These are phyloP conservation scores for Petrolisthes cinctipes DNA, from an alignment of 2,888 invertebrate genomes.

Conservation along the genomic window DNA sequence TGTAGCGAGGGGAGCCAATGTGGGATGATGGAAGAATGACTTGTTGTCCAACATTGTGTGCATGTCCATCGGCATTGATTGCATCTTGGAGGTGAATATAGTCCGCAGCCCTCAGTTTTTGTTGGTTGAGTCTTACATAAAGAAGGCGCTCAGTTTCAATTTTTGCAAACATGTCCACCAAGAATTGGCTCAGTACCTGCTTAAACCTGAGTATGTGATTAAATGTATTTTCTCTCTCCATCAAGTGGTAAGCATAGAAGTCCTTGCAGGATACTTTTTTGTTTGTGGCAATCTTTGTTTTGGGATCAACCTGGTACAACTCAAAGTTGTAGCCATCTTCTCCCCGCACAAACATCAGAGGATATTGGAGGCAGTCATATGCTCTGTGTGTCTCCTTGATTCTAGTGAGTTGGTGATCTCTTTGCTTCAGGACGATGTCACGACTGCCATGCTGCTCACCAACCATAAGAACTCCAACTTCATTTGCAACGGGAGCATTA, in stretches of 20 bases:
- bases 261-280: too few relatives aligned
- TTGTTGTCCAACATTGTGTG: not conserved
- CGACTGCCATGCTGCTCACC: not conserved
- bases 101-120: not conserved
- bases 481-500: conserved; percentile 64
- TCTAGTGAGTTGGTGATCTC: conserved; percentile 65
- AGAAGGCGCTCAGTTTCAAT: too few relatives aligned
- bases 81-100: not conserved
- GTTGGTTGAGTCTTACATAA: too few relatives aligned
- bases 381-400: too few relatives aligned
- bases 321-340: conserved; percentile 60
- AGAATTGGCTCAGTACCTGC: too few relatives aligned
- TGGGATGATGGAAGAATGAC: too few relatives aligned
- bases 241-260: too few relatives aligned
- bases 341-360: conserved; percentile 52
- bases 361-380: conserved; percentile 56
- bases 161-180: too few relatives aligned
- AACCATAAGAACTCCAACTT: conserved; percentile 64
- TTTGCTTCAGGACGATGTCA: conserved; percentile 9
- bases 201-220: too few relatives aligned
- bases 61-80: not conserved
- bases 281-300: too few relatives aligned
- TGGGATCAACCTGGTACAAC: too few relatives aligned
- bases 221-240: too few relatives aligned
- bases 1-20: not conserved